A percentile compares a stretch with the other conserved stretches of the same genome.
Conservation (phyloP, 2,888 invertebrate species). For the Leptinotarsa peninsularis region DNA sequence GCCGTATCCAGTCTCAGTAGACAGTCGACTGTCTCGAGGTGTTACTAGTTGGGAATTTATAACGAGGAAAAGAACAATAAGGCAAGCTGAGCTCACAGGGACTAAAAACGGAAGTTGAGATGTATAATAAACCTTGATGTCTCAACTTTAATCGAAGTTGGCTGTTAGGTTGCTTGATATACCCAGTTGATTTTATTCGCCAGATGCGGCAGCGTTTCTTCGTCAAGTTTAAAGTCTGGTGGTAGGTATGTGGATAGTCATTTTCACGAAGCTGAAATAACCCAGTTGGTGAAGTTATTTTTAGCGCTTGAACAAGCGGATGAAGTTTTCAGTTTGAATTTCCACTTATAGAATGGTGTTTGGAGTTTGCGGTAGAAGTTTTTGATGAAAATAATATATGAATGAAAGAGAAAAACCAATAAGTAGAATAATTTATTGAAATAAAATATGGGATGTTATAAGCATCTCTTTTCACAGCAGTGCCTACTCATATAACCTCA, state of each 20-base stretch:
- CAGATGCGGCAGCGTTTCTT: background rate
- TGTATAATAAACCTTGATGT: slow-evolving; percentile 14
- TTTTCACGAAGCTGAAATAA: background rate
- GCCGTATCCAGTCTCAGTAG: slow-evolving; percentile 1
- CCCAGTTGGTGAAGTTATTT: too few species aligned
- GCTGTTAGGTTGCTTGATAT: background rate
- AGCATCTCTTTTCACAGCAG: too few species aligned
- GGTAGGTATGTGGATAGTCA: background rate
- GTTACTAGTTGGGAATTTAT: slow-evolving; percentile 12
- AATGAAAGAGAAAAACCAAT: too few species aligned
- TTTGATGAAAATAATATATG: too few species aligned
- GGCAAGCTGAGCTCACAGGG: background rate
- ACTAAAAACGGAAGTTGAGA: slow-evolving; percentile 1
- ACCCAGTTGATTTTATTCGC: background rate
- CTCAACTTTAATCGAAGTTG: slow-evolving; percentile 7
- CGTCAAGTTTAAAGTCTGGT: background rate
- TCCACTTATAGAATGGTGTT: too few species aligned
- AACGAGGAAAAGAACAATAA: slow-evolving; percentile 5
- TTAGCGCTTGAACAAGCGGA: too few species aligned
- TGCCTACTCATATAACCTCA: too few species aligned
- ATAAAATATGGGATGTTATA: too few species aligned
- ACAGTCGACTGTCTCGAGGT: slow-evolving; percentile 5
- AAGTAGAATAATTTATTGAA: too few species aligned
- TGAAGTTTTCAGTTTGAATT: too few species aligned
- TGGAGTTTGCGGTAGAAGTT: too few species aligned